Evolutionary conservation across 2,888 invertebrate species (phyloP).

Genomic region (Cerceris rybyensis): DNA sequence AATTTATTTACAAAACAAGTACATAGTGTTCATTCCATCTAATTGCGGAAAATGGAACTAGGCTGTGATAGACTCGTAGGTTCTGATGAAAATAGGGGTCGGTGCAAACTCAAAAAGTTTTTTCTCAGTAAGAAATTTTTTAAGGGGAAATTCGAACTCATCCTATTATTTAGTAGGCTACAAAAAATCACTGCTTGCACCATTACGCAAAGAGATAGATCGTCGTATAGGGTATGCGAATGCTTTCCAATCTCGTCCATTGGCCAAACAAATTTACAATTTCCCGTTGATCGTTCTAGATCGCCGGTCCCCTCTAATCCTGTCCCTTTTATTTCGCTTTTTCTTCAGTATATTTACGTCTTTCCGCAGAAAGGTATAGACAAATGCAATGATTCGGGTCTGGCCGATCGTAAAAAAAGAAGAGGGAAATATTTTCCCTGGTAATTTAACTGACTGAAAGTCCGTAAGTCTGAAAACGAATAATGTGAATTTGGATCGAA

Average conservation of each 20-base stretch:
- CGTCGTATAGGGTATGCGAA: conserved; percentile 42
- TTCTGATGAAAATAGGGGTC: too few species aligned
- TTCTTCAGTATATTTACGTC: conserved; percentile 15
- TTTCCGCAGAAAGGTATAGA: neutral
- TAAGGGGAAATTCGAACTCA: conserved; percentile 14
- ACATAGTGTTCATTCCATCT: too few species aligned
- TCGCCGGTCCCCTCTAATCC: conserved; percentile 13
- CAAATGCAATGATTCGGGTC: conserved; percentile 27
- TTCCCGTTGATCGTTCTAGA: conserved; percentile 62
- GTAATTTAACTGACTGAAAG: conserved; percentile 24
- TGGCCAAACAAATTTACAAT: conserved; percentile 72
- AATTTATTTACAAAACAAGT: too few species aligned
- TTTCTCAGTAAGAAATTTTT: conserved; percentile 1
- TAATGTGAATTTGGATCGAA: conserved; percentile 17
- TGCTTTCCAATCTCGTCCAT: conserved; percentile 64
- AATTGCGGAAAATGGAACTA: too few species aligned
- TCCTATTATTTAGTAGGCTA: conserved; percentile 40
- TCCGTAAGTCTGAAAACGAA: conserved; percentile 5
- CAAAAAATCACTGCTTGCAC: conserved; percentile 56
- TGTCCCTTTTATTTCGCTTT: conserved; percentile 11
- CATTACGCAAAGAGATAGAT: conserved; percentile 71
- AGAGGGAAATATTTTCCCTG: conserved; percentile 25
- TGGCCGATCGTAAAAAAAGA: conserved; percentile 44
- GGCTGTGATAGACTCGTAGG: too few species aligned
- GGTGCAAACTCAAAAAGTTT: too few species aligned